These are phyloP conservation scores for Ryuthela nishihirai DNA, from an alignment of 2,888 invertebrate species.

Conservation along the genomic window DNA sequence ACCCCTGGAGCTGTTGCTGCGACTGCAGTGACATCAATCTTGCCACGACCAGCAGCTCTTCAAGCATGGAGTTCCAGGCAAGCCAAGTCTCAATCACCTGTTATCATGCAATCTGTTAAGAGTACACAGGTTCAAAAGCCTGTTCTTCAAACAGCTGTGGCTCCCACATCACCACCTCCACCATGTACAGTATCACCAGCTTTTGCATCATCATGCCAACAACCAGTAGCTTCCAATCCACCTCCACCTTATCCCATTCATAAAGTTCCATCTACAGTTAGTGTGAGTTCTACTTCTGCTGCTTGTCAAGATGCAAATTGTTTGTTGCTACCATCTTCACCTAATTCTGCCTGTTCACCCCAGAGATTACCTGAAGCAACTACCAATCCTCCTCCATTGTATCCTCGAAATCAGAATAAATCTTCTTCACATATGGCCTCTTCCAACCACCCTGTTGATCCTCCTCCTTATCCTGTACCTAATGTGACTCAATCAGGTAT, in stretches of 20 bases:
- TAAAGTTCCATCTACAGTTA: constrained; percentile 28
- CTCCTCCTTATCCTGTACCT: constrained; percentile 22
- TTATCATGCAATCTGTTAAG: constrained; percentile 95
- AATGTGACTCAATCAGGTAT: constrained; percentile 17
- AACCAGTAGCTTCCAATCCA: constrained; percentile 14
- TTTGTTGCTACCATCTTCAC: constrained; percentile 1
- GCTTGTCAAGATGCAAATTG: constrained; percentile 12
- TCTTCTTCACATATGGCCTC: constrained; percentile 5
- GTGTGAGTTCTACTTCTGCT: constrained; percentile 17
- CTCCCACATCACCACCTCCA: constrained; percentile 69
- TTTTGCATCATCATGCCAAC: constrained; percentile 16
- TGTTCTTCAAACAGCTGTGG: constrained; percentile 88
- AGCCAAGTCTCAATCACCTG: constrained; percentile 83
- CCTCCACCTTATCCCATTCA: constrained; percentile 37
- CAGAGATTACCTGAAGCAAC: constrained; percentile 12
- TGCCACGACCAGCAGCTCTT: constrained; percentile 60
- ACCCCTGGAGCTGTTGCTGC: constrained; percentile 26
- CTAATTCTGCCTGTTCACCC: constrained; percentile 10
- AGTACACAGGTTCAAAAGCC: constrained; percentile 93
- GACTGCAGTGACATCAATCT: constrained; percentile 39
- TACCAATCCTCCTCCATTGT: constrained; percentile 10
- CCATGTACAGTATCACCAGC: constrained; percentile 14
- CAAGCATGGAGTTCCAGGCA: constrained; percentile 82
- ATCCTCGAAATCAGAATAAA: constrained; percentile 34
- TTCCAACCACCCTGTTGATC: too few relatives aligned